Conservation (phyloP, 2,888 invertebrate genomes). For the Eretmocerus hayati region DNA sequence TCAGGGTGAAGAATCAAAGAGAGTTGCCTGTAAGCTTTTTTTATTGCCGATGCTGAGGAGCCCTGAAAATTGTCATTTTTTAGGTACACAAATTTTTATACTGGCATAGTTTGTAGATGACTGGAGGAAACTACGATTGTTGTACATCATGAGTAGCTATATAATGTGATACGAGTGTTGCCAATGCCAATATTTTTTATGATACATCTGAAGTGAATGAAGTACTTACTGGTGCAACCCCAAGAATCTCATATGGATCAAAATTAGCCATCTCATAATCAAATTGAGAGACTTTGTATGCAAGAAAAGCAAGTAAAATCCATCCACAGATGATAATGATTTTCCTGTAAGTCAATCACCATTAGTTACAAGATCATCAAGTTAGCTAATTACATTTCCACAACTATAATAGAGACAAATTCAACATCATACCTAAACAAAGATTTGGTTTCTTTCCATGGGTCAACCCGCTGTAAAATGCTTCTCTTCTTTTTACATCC, state of each 20-base stretch:
- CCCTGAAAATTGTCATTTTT: constrained; percentile 58
- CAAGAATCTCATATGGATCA: constrained; percentile 95
- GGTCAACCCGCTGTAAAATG: constrained; percentile 76
- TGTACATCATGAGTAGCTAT: too few relatives aligned
- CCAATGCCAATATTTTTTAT: neutral
- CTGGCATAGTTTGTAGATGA: neutral
- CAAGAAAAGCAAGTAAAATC: constrained; percentile 70
- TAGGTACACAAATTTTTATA: too few relatives aligned
- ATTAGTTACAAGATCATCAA: neutral
- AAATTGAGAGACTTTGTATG: constrained; percentile 91
- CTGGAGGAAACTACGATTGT: neutral
- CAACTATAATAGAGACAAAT: neutral
- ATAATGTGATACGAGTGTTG: too few relatives aligned
- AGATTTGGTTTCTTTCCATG: constrained; percentile 79
- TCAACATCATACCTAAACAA: constrained; percentile 53
- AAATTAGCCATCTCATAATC: constrained; percentile 98
- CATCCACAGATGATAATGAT: constrained; percentile 73
- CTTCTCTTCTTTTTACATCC: constrained; percentile 79
- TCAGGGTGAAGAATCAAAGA: constrained; percentile 95
- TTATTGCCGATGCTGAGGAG: constrained; percentile 81
- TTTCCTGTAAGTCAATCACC: constrained; percentile 54
- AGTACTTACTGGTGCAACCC: constrained; percentile 66
- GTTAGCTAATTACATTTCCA: neutral
- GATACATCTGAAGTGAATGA: too few relatives aligned
- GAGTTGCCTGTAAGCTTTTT: constrained; percentile 89